Percentiles rank a stretch among this genome's conserved stretches.
These are phyloP conservation scores for Tetraodon nigroviridis DNA, from an alignment of 2,113 vertebrate genomes.

Conservation along the genomic window DNA sequence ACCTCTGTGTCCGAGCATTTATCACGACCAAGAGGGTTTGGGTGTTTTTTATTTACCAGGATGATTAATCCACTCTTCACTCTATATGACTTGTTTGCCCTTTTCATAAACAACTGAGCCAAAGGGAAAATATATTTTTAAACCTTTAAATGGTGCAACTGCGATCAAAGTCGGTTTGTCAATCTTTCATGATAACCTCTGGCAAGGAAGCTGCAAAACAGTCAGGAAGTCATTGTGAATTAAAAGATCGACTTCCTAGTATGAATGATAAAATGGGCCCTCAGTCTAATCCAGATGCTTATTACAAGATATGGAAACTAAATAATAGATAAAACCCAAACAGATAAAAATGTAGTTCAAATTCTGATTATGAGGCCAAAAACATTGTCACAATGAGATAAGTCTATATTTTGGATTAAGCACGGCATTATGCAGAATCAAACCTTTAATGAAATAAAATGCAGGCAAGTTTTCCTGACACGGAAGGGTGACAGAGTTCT, in stretches of 20 bases:
- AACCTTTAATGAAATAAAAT: no score
- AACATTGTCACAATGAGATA: background rate
- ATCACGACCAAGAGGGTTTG: conserved; percentile 12
- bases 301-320: background rate
- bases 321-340: background rate
- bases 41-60: conserved; percentile 8
- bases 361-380: background rate
- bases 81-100: conserved; percentile 10
- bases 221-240: background rate
- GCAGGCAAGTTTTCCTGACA: no score
- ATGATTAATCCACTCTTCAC: conserved; percentile 31
- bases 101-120: conserved; percentile 31
- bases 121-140: conserved; percentile 1
- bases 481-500: no score
- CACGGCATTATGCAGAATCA: no score
- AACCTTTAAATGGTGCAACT: background rate
- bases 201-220: background rate
- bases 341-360: background rate
- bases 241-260: background rate
- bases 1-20: conserved; percentile 17
- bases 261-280: no score
- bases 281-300: no score
- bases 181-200: background rate
- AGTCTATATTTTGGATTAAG: no score
- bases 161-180: background rate